These are phyloP conservation scores for Onthophagus taurus DNA, from an alignment of 1,140 invertebrate species.

Conservation along the genomic window DNA sequence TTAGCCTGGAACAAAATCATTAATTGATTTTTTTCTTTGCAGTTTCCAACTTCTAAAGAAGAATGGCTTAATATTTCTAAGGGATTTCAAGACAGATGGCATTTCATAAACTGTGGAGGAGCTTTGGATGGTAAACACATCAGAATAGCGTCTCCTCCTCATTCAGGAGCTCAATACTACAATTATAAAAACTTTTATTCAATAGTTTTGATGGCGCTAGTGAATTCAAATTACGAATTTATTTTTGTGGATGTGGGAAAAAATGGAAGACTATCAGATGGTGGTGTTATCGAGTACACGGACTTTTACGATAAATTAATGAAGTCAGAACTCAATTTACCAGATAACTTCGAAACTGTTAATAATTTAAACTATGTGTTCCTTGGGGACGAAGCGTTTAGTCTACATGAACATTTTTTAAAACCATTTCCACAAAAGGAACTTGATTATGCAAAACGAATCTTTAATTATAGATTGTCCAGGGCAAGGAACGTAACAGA, in stretches of 20 bases:
- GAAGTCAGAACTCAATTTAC: background rate
- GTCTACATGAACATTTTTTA: constrained; percentile 26
- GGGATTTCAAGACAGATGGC: constrained; percentile 36
- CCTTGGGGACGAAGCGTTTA: constrained; percentile 28
- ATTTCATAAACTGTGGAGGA: constrained; percentile 41
- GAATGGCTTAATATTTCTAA: constrained; percentile 20
- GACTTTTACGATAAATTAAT: constrained; percentile 3
- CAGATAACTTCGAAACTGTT: background rate
- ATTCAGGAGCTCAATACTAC: constrained; percentile 33
- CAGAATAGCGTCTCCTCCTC: constrained; percentile 27
- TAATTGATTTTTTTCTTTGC: no score
- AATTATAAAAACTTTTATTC: constrained; percentile 36
- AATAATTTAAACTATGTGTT: constrained; percentile 21
- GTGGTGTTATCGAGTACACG: constrained; percentile 22
- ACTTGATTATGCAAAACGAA: constrained; percentile 22
- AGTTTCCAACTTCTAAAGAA: constrained; percentile 13
- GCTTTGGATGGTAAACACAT: constrained; percentile 42
- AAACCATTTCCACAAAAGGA: constrained; percentile 18
- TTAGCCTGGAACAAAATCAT: no score
- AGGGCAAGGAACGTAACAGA: constrained; percentile 33
- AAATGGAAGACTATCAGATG: constrained; percentile 37
- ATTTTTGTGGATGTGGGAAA: constrained; percentile 38
- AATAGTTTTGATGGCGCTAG: constrained; percentile 40
- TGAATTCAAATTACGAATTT: constrained; percentile 42
- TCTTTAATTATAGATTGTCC: constrained; percentile 41